phyloP scores from a whole-genome alignment of 1,140 invertebrate genomes.

The Chironomus striatipennis region DNA sequence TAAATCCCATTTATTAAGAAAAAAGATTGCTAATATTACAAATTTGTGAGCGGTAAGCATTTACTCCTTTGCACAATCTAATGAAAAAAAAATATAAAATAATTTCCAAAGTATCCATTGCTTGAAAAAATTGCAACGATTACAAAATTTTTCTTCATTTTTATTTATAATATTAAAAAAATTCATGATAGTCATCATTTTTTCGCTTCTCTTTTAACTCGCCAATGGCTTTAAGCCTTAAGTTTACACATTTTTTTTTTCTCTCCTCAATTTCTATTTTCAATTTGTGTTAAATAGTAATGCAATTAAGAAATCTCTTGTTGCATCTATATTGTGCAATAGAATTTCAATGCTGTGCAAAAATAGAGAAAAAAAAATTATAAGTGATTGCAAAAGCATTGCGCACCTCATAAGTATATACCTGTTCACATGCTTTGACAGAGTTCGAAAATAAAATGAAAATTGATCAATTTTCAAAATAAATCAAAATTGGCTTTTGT shows the following conservation, averaged over 20 bases:
- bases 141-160: neutral
- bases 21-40: no score
- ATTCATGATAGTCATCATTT: conserved; percentile 13
- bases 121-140: neutral
- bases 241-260: neutral
- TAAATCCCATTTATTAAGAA: neutral
- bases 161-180: neutral
- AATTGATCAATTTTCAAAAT: no score
- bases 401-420: neutral
- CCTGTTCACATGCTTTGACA: conserved; percentile 10
- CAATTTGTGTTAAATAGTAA: conserved; percentile 17
- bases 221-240: neutral
- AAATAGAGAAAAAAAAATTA: neutral
- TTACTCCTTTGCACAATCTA: neutral
- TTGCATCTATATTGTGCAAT: conserved; percentile 16
- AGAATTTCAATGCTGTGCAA: conserved; percentile 16
- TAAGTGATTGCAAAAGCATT: neutral
- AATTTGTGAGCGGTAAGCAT: no score
- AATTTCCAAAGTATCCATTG: neutral
- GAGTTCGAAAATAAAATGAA: no score
- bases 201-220: neutral
- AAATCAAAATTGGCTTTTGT: no score
- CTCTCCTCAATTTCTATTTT: neutral
- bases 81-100: neutral
- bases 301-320: conserved; percentile 18